Evolutionary conservation across 2,113 vertebrate species (phyloP), one percentile per base, ranked within the genome.

Genomic region (Xenopus borealis): DNA sequence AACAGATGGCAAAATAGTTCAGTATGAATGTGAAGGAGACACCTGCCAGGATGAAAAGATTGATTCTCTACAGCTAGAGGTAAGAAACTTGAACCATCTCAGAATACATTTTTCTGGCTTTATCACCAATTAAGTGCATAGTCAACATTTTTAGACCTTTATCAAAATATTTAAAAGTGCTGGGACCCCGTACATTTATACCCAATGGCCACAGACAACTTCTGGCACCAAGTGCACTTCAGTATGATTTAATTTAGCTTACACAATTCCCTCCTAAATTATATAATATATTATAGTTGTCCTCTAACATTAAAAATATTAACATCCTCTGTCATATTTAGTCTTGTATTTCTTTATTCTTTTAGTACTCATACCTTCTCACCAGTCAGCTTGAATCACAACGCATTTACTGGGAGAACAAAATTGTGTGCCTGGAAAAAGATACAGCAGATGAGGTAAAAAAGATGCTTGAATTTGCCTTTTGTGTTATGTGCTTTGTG

Each of bases 371-470:
- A 0, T 98, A 98, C 81, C 85, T 99, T 83, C 90, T 99, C 78
- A 98, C 97, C 0, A 98, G 97, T 80, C 97, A 99, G 79, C 90
- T 99, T 90, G 97, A 99, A 66, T 99, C 97, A 2, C 97, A 99
- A 53, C 88, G 97, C 20, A 94, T 98, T 81, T 99, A 98, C 79
- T 99, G 97, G 97, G 97, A 99, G 86, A 98, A 98, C 82, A 99
- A 99, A 88, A 98, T 99, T 0, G 94, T 94, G 33, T 93, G 96
- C 18, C 91, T 99, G 82, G 97, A 98, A 85, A 98, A 99, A 81
- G 97, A 99, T 80, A 97, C 95, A 0, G 93, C 96, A 2, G 95
- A 98, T 78, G 97, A 99, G 91, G 97, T 98, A 84, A 83, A 86
- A 53, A 62, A 40, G 6, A 78, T 66, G 46, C 23, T 12, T 16